Evolutionary conservation across 2,888 invertebrate species (phyloP), one percentile per base, ranked within the genome.

Genomic region (Autographa gamma): DNA sequence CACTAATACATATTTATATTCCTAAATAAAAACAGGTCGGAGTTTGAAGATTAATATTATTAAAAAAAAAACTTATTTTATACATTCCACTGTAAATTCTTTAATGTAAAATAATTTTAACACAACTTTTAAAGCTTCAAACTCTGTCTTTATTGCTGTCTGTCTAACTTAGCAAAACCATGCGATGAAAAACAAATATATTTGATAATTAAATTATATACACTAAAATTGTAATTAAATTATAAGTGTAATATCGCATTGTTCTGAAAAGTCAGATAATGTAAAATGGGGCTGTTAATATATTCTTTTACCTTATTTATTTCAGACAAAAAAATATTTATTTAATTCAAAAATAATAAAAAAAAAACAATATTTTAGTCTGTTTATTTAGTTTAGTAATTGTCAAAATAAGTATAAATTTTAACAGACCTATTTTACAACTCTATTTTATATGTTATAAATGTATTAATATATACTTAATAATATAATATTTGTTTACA

Each of bases 101-200:
- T 56, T 25, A 19, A 56, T 9, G 3, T 25, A 25, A 1, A 56
- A 25, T 56, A 0, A 13, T 25, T 56, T 56, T 18, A 19, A 19
- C 19, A 19, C 54, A 54, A 9, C 2, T 6, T 54, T 25, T 19
- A 3, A 56, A 60, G 32, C 38, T 76, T 68, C 64, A 75, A 71
- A 76, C 66, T 75, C 58, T 18, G 5, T 9, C 41, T 34, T 62
- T n/a, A 62, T 54, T 31, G 60, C 38, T 60, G 48, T 52, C 14
- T 58, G 25, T 71, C 71, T 71, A 58, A 54, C 65, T 77, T 75
- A 75, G 75, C 79, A 78, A 77, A 74, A 74, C 77, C 79, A 71
- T 77, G 75, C 79, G 75, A 78, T 56, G 18, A 11, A 9, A 71
- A 52, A 6, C 2, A 65, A 71, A 65, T 19, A 66, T 25, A 34